Evolutionary conservation across 2,113 vertebrate species (phyloP).

Genomic region (Scomber colias): DNA sequence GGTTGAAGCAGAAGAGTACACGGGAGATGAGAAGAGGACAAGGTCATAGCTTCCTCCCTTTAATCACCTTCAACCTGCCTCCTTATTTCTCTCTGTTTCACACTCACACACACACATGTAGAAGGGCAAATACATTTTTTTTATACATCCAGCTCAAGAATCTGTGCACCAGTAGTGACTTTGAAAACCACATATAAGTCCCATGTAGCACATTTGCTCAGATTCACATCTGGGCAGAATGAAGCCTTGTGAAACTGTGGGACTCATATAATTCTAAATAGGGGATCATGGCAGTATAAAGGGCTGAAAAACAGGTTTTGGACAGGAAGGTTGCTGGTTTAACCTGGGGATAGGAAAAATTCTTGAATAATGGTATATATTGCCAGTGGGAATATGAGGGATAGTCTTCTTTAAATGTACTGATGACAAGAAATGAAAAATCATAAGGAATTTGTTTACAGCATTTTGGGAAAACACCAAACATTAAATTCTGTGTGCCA

Average conservation of each 20-base stretch:
- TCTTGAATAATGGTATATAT: conserved; percentile 33
- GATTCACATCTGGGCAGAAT: conserved; percentile 64
- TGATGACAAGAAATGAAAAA: background rate
- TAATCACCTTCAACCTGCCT: conserved; percentile 47
- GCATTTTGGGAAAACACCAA: conserved; percentile 48
- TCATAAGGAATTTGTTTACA: background rate
- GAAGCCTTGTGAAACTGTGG: conserved; percentile 56
- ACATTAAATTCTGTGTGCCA: conserved; percentile 8
- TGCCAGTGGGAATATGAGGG: background rate
- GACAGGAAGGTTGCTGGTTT: conserved; percentile 55
- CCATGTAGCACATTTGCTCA: conserved; percentile 44
- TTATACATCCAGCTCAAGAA: conserved; percentile 21
- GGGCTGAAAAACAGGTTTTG: conserved; percentile 34
- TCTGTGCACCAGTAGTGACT: conserved; percentile 53
- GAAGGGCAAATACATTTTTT: conserved; percentile 1
- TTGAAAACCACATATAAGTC: conserved; percentile 55
- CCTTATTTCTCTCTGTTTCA: background rate
- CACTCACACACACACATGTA: background rate
- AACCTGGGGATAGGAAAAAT: conserved; percentile 14
- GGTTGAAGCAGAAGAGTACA: conserved; percentile 45
- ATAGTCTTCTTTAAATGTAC: background rate
- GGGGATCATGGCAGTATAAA: conserved; percentile 48
- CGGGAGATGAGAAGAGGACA: conserved; percentile 42
- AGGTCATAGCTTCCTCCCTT: conserved; percentile 58
- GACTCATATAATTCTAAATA: conserved; percentile 65